These are phyloP conservation scores for Benitochromis conjunctus DNA, from an alignment of 2,113 vertebrate genomes.

Conservation along the genomic window DNA sequence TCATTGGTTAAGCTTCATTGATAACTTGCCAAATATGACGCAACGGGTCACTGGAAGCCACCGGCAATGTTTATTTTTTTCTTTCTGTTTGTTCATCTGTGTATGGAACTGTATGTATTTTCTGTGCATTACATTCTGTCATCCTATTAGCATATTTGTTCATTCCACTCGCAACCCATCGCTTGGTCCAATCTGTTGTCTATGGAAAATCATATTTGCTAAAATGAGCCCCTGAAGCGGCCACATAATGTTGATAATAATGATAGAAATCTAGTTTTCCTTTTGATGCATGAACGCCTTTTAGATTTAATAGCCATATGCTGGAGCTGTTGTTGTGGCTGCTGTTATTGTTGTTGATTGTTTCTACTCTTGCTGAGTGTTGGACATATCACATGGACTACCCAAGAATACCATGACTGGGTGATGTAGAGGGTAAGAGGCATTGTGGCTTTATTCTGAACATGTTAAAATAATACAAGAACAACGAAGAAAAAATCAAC, in stretches of 20 bases:
- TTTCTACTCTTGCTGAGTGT: slow-evolving; percentile 43
- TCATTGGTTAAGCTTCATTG: not conserved
- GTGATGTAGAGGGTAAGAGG: not conserved
- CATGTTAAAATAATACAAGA: not conserved
- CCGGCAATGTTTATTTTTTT: not conserved
- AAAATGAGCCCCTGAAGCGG: slow-evolving; percentile 52
- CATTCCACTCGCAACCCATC: slow-evolving; percentile 34
- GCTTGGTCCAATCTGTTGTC: slow-evolving; percentile 49
- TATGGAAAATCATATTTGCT: slow-evolving; percentile 37
- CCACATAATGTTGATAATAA: slow-evolving; percentile 51
- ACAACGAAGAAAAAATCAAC: not conserved
- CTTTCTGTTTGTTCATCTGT: slow-evolving; percentile 31
- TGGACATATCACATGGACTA: slow-evolving; percentile 46
- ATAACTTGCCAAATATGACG: not conserved
- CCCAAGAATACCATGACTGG: slow-evolving; percentile 27
- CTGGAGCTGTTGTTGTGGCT: slow-evolving; percentile 22
- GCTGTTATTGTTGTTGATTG: slow-evolving; percentile 51
- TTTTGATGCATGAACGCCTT: slow-evolving; percentile 59
- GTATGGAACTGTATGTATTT: slow-evolving; percentile 12
- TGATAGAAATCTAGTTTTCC: slow-evolving; percentile 59
- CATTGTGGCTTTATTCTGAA: not conserved
- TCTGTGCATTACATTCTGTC: slow-evolving; percentile 19
- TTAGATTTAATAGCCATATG: slow-evolving; percentile 62
- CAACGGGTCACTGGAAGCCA: slow-evolving; percentile 1
- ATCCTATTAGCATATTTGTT: slow-evolving; percentile 53